Percentiles rank a stretch among this genome's conserved stretches.
Evolutionary conservation across 2,113 vertebrate species (phyloP).

Genomic region (Tursiops truncatus): DNA sequence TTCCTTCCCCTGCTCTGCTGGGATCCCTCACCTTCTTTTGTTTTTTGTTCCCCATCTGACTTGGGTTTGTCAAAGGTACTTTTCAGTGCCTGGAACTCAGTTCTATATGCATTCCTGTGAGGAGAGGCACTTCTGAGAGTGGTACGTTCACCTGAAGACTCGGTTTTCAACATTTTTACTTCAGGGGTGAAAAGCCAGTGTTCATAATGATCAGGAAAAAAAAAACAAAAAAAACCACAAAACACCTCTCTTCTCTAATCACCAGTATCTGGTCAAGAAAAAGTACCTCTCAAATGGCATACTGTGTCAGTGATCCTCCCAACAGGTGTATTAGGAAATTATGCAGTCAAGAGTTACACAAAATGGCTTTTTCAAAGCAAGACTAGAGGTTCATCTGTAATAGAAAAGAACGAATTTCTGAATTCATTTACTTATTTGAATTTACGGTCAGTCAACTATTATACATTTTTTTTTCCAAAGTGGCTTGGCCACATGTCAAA

Average conservation of each 20-base stretch:
- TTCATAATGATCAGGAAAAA: slow-evolving; percentile 65
- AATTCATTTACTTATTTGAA: slow-evolving; percentile 44
- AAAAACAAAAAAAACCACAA: not conserved
- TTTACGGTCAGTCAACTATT: slow-evolving; percentile 18
- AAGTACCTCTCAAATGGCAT: slow-evolving; percentile 69
- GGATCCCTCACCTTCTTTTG: slow-evolving; percentile 88
- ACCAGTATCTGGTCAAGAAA: slow-evolving; percentile 36
- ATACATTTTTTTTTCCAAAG: slow-evolving; percentile 58
- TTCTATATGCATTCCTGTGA: slow-evolving; percentile 97
- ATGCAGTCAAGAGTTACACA: slow-evolving; percentile 55
- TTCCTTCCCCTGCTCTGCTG: slow-evolving; percentile 94
- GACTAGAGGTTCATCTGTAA: slow-evolving; percentile 81
- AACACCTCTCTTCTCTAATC: slow-evolving; percentile 50
- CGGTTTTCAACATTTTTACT: slow-evolving; percentile 98
- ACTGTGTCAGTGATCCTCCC: not conserved
- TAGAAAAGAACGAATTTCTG: slow-evolving; percentile 76
- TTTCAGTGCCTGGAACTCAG: slow-evolving; percentile 98
- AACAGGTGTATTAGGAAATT: slow-evolving; percentile 57
- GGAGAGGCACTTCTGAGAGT: slow-evolving; percentile 97
- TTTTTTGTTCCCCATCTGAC: slow-evolving; percentile 90
- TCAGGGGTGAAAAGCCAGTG: slow-evolving; percentile 84
- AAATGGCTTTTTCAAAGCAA: slow-evolving; percentile 69
- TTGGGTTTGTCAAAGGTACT: slow-evolving; percentile 97
- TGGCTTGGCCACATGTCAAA: not conserved
- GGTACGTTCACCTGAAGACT: slow-evolving; percentile 95